A percentile compares a stretch with the other conserved stretches of the same genome.
phyloP scores from a whole-genome alignment of 2,888 invertebrate species.

The Thymelicus acteon region DNA sequence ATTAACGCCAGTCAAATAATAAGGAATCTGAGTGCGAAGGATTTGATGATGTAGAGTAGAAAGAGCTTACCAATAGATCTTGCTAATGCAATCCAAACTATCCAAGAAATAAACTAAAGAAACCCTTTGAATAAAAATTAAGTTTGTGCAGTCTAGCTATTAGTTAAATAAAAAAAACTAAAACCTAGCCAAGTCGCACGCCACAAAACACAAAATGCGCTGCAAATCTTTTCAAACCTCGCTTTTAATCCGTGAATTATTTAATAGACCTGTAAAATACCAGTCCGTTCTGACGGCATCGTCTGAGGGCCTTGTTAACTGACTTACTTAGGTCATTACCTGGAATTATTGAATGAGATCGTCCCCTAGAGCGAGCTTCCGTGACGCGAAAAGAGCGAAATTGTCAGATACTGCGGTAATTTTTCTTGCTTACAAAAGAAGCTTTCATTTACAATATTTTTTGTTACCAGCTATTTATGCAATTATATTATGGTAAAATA shows the following conservation, averaged over 20 bases:
- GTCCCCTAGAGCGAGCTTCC: conserved; percentile 51
- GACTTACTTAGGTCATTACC: conserved; percentile 68
- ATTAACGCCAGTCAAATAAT: no score
- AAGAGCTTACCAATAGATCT: no score
- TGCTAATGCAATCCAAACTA: no score
- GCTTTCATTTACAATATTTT: neutral
- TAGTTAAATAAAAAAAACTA: conserved; percentile 1
- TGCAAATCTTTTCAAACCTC: conserved; percentile 33
- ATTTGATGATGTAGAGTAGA: no score
- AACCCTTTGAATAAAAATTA: neutral
- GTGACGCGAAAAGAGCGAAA: conserved; percentile 40
- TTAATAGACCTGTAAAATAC: conserved; percentile 57
- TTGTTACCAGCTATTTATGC: neutral
- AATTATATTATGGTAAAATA: no score
- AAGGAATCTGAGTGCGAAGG: no score
- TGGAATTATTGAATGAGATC: conserved; percentile 68
- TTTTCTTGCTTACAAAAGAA: conserved; percentile 7
- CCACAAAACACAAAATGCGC: conserved; percentile 19
- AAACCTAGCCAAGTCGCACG: conserved; percentile 15
- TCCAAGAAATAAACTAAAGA: no score
- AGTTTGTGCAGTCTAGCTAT: neutral
- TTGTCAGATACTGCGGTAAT: conserved; percentile 26
- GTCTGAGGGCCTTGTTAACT: conserved; percentile 65
- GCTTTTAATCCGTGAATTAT: conserved; percentile 50
- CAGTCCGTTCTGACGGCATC: conserved; percentile 54